These are phyloP conservation scores for Anneissia japonica DNA, from an alignment of 35 echinoderm and acorn worm species.

Conservation along the genomic window DNA sequence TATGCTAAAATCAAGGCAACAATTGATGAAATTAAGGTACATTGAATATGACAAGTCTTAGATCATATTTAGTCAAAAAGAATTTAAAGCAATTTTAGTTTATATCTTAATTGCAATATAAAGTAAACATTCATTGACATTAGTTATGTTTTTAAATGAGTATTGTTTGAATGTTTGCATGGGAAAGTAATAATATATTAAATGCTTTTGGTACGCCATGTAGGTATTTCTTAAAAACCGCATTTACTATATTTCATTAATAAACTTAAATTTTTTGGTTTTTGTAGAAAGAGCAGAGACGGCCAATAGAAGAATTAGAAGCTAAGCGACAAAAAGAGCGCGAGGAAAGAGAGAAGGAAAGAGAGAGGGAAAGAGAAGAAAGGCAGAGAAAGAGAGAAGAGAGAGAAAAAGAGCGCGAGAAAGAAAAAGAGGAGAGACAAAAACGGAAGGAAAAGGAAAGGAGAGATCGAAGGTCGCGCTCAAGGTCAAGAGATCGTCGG, in stretches of 20 bases:
- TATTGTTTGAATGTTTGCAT: neutral
- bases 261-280: neutral
- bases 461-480: neutral
- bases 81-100: no score
- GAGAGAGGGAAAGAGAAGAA: conserved; percentile 23
- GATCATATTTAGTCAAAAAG: no score
- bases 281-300: neutral
- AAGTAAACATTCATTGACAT: no score
- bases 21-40: conserved; percentile 87
- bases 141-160: neutral
- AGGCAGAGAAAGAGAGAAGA: conserved; percentile 46
- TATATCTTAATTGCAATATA: no score
- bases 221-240: neutral
- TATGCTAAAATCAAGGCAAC: conserved; percentile 94
- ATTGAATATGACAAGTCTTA: no score
- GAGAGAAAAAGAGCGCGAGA: conserved; percentile 66
- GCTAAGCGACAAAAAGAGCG: conserved; percentile 44
- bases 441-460: neutral
- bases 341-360: conserved; percentile 48
- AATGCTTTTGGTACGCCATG: neutral
- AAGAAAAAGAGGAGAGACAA: conserved; percentile 49
- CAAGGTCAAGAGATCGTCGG: neutral
- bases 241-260: neutral
- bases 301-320: conserved; percentile 3
- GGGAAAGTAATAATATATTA: neutral